Evolutionary conservation across 2,113 vertebrate genomes (phyloP), one percentile per base, ranked within the genome.

Genomic region (Eubucco bourcierii): DNA sequence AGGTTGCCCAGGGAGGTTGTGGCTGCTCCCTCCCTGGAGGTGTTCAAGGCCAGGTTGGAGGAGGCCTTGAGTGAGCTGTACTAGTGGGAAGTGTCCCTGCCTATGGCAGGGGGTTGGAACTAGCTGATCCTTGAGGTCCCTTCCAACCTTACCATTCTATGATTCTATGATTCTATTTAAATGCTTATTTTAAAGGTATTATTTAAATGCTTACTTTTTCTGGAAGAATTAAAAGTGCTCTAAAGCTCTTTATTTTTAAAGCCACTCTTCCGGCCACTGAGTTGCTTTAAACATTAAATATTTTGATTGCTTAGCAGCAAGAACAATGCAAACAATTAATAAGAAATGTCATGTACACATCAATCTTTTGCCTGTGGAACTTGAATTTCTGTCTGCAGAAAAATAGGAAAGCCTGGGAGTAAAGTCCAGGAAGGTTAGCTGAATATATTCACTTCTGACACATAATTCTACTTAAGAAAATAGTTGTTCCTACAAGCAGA

Each of bases 241-340:
- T 71, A 92, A 90, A 96, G 80, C 55, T 3, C 66, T 84, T 93
- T 88, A 77, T 87, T 94, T 94, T 92, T 75, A 80, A 37, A 93
- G 71, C n/a, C 27, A 87, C 50, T 87, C 82, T 95, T 96, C 60
- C 58, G 96, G 84, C 14, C 67, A 90, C 71, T 89, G 87, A 94
- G 63, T 60, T 80, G 46, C 72, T 93, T 93, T 61, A 71, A 90
- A 67, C 75, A 84, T 93, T 75, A 91, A 91, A 65, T 93, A 37
- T 74, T 63, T 66, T 86, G 67, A 91, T 53, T 78, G 28, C 81
- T 93, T n/a, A 84, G 78, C 63, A 90, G 37, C 39, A 89, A 90
- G 29, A 87, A 75, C 33, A 85, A 87, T 20, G 18, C 52, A 83
- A 87, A 74, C 44, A 52, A 63, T 81, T 87, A 87, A n/a, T 73